Evolutionary conservation across 2,888 invertebrate genomes (phyloP).

Genomic region (Orthosia incerta): DNA sequence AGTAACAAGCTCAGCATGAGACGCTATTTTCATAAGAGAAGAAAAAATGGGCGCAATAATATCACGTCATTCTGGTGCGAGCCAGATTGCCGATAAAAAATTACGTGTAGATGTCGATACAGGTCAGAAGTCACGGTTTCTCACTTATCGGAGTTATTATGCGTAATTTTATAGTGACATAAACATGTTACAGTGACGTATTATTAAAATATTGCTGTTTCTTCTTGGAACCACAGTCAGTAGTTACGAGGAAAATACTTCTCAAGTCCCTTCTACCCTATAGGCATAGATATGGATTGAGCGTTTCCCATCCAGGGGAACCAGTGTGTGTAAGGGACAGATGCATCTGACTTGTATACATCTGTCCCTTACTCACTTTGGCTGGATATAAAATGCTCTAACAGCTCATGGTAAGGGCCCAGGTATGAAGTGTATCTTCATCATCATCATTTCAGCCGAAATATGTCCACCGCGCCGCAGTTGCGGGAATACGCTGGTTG

Average conservation of each 20-base stretch:
- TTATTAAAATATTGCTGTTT: not conserved
- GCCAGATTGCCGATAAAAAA: constrained; percentile 61
- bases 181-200: constrained; percentile 51
- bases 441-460: too few species aligned
- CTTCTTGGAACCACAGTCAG: not conserved
- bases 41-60: constrained; percentile 10
- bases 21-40: not conserved
- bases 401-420: too few species aligned
- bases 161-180: constrained; percentile 48
- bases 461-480: too few species aligned
- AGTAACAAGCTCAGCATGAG: not conserved
- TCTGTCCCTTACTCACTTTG: too few species aligned
- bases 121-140: constrained; percentile 67
- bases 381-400: too few species aligned
- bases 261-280: too few species aligned
- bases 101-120: constrained; percentile 39
- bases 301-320: not conserved
- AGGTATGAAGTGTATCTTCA: too few species aligned
- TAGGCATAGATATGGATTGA: not conserved
- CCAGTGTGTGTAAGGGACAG: too few species aligned
- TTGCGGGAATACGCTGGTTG: too few species aligned
- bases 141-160: constrained; percentile 55
- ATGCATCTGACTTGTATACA: too few species aligned
- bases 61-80: constrained; percentile 41
- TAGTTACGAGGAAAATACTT: too few species aligned